Evolutionary conservation across 1,140 invertebrate species (phyloP), one percentile per base, ranked within the genome.

Genomic region (Papilio polytes): DNA sequence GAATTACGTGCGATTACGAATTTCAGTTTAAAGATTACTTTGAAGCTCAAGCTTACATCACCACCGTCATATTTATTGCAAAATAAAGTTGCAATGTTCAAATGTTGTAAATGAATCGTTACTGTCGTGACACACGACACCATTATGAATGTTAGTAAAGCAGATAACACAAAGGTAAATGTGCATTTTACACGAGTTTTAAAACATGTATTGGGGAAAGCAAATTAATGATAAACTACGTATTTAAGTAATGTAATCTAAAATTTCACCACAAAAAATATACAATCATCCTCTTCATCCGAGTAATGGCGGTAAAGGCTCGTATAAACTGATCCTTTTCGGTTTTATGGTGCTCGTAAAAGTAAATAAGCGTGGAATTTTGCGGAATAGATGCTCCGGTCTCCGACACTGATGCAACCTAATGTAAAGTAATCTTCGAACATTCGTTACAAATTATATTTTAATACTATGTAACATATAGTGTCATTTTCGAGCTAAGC

Each of bases 301-400:
- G n/a, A 10, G 9, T 26, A 26, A 63, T 26, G 59, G 18, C n/a
- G 56, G 59, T 31, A n/a, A 26, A 63, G 22, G 22, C 9, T 63
- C 59, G 22, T 26, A 63, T 26, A 63, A 63, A 63, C 59, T 63
- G 59, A 63, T 63, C 59, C 22, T 63, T 26, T 26, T 63, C 22
- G 20, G 22, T n/a, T 56, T 56, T 56, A 56, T 56, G 53, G n/a
- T 20, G 53, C 1, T 20, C 53, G 8, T 56, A 56, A 56, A 56
- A n/a, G 4, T 56, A 56, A 56, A n/a, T 20, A 56, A n/a, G 53
- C 15, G 53, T n/a, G 8, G 53, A 56, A 56, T n/a, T 56, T 56
- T 56, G 51, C 53, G 53, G 18, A 56, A 56, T 56, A 56, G 53
- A 26, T 26, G 59, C 7, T 20, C 13, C 22, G 22, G n/a, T 63